Evolutionary conservation across 2,888 invertebrate species (phyloP), one percentile per base, ranked within the genome.

Genomic region (Camponotus fellah): DNA sequence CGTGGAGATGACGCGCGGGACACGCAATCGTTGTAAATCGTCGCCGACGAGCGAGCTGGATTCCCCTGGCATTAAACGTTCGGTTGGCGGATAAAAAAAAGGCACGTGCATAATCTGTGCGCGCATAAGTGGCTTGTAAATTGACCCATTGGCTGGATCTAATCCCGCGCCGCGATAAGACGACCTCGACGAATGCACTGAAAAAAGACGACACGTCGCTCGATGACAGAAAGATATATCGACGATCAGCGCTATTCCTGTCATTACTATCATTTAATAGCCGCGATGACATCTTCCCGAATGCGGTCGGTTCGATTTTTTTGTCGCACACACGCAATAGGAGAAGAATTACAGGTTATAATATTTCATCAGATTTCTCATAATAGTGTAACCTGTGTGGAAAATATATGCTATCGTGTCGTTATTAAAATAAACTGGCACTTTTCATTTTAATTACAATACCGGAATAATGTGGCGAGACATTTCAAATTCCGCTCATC

Each of bases 331-430:
- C 21, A 21, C 34, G 34, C 34, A 21, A 69, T n/a, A n/a, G 6
- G 77, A 84, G 85, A 81, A 88, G 66, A 68, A 68, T 76, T 82
- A 85, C 84, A 76, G 60, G 69, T 87, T 86, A 82, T 86, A 84
- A 87, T 83, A 83, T 86, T 83, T 86, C 84, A 84, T 77, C 68
- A 14, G 85, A 84, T 87, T 86, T 65, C 72, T 68, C 85, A 81
- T 8, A n/a, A 53, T 53, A 84, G 1, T 26, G 26, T 62, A 43
- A 37, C 40, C 68, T 79, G 83, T 85, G 62, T 74, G 83, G 82
- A 69, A 85, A 81, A n/a, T 53, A n/a, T n/a, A 83, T 77, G 82
- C 84, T 84, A 87, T 88, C 84, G 46, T 3, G 83, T 56, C 62
- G 66, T 14, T n/a, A 32, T 69, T 37, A 37, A 34, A 43, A 43